Percentiles rank a stretch among this genome's conserved stretches.
Conservation (phyloP, 2,113 vertebrate species). For the Epinephelus fuscoguttatus region DNA sequence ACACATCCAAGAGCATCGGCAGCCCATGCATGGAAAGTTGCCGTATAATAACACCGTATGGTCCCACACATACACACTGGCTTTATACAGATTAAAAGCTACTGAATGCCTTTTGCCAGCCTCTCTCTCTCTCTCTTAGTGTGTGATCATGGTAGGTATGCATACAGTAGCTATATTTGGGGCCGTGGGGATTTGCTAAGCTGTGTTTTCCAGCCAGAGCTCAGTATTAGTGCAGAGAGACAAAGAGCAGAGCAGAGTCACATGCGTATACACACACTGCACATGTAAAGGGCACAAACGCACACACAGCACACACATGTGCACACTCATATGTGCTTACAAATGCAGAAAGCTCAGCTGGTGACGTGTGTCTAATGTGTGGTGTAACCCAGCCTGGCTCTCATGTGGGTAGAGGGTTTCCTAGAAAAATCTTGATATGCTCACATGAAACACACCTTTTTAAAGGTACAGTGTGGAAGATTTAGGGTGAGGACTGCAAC, state of each 20-base stretch:
- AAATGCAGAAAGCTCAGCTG: slow-evolving; percentile 11
- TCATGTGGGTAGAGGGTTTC: neutral
- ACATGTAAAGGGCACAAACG: neutral
- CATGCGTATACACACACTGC: slow-evolving; percentile 25
- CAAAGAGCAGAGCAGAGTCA: slow-evolving; percentile 49
- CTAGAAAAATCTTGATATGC: neutral
- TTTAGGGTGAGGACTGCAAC: too few species aligned
- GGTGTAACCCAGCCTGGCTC: neutral
- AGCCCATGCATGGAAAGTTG: slow-evolving; percentile 39
- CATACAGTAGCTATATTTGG: slow-evolving; percentile 68
- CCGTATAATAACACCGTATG: slow-evolving; percentile 38
- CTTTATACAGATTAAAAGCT: slow-evolving; percentile 60
- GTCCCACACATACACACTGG: slow-evolving; percentile 43
- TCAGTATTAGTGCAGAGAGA: slow-evolving; percentile 58
- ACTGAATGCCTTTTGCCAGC: slow-evolving; percentile 46
- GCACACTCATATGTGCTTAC: slow-evolving; percentile 4
- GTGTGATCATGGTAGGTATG: slow-evolving; percentile 62
- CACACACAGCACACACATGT: neutral
- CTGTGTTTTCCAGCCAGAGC: slow-evolving; percentile 65
- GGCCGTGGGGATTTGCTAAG: slow-evolving; percentile 55
- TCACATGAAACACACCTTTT: neutral
- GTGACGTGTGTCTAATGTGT: neutral
- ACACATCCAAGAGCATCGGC: slow-evolving; percentile 51
- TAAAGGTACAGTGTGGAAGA: too few species aligned
- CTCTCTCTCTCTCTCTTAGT: slow-evolving; percentile 14